Conservation (phyloP, 2,797 vertebrate genomes). For the Trichosurus vulpecula region DNA sequence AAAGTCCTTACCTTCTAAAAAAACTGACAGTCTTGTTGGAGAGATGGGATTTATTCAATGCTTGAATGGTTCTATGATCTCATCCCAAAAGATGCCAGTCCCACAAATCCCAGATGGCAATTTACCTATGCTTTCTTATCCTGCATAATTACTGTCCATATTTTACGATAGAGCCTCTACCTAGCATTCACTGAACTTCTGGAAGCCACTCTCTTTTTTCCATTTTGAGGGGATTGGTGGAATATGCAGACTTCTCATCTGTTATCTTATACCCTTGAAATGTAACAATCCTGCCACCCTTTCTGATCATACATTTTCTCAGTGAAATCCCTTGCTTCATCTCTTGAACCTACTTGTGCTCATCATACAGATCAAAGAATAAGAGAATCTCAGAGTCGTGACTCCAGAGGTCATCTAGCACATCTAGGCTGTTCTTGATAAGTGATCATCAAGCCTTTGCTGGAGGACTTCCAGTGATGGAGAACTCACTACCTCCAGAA, state of each 20-base stretch:
- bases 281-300: background rate
- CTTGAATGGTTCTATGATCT: background rate
- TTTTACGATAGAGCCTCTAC: too few relatives aligned
- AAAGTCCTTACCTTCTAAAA: background rate
- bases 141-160: too few relatives aligned
- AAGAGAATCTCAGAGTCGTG: too few relatives aligned
- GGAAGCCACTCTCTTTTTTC: background rate
- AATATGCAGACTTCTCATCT: background rate
- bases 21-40: background rate
- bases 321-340: background rate
- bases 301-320: background rate
- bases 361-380: background rate
- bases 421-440: background rate
- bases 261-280: background rate
- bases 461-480: background rate
- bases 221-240: background rate
- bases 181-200: background rate
- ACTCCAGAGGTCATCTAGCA: background rate
- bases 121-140: background rate
- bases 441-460: background rate
- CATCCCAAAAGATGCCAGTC: background rate
- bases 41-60: background rate
- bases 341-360: background rate
- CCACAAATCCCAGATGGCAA: background rate
- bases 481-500: background rate